phyloP scores from a whole-genome alignment of 2,888 invertebrate genomes.

The Rutpela maculata region DNA sequence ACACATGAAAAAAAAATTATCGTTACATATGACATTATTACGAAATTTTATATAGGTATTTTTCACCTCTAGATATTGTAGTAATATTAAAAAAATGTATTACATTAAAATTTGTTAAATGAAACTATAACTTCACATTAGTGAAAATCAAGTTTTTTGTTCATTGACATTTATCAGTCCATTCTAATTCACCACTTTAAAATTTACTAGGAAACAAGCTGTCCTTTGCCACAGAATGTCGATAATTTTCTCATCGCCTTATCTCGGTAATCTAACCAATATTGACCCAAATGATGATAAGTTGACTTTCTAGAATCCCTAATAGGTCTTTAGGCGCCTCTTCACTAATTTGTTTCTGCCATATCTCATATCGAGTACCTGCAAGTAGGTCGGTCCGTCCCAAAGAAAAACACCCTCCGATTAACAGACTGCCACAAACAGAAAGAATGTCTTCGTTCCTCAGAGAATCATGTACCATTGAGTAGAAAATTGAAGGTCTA shows the following conservation, averaged over 20 bases:
- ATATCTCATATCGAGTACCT: conserved; percentile 46
- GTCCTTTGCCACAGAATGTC: conserved; percentile 16
- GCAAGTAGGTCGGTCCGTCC: conserved; percentile 22
- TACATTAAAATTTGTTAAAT: too few relatives aligned
- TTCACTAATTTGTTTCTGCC: conserved; percentile 50
- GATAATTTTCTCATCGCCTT: conserved; percentile 37
- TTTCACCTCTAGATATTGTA: too few relatives aligned
- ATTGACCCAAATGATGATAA: conserved; percentile 47
- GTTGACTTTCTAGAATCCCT: conserved; percentile 45
- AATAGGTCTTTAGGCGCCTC: conserved; percentile 53
- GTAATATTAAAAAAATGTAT: too few relatives aligned
- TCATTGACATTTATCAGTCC: too few relatives aligned
- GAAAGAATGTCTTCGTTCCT: background rate
- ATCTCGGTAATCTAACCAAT: conserved; percentile 43
- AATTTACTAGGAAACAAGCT: too few relatives aligned
- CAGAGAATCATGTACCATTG: background rate
- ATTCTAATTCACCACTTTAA: too few relatives aligned
- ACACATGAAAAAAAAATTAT: too few relatives aligned
- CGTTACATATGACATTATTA: too few relatives aligned
- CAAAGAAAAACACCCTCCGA: conserved; percentile 13
- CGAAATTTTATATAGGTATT: too few relatives aligned
- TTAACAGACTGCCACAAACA: conserved; percentile 1
- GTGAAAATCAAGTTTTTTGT: too few relatives aligned
- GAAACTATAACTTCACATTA: too few relatives aligned
- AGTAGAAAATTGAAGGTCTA: background rate